Conservation (phyloP, 2,797 vertebrate genomes). For the Semotilus atromaculatus region DNA sequence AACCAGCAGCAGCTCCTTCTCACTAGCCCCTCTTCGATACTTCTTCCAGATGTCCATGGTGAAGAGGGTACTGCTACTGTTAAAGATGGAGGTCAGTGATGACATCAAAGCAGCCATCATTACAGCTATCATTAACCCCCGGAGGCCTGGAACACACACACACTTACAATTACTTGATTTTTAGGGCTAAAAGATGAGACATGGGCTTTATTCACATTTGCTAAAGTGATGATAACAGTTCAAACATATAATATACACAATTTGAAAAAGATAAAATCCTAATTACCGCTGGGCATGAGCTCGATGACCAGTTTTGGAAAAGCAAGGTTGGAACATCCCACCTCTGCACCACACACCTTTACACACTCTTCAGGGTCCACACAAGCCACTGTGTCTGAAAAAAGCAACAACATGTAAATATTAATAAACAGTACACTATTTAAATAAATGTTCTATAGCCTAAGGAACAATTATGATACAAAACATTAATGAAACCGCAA, state of each 20-base stretch:
- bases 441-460: not conserved
- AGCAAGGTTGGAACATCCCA: slow-evolving; percentile 93
- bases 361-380: slow-evolving; percentile 84
- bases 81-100: slow-evolving; percentile 91
- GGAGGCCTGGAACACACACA: slow-evolving; percentile 77
- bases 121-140: slow-evolving; percentile 90
- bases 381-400: slow-evolving; percentile 81
- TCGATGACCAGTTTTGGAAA: slow-evolving; percentile 91
- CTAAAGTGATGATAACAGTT: not conserved
- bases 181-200: not conserved
- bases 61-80: slow-evolving; percentile 92
- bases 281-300: slow-evolving; percentile 89
- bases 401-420: slow-evolving; percentile 1
- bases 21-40: slow-evolving; percentile 77
- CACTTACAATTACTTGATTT: not conserved
- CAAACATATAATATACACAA: not conserved
- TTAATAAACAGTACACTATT: not conserved
- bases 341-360: slow-evolving; percentile 83
- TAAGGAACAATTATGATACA: not conserved
- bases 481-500: not conserved
- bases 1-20: slow-evolving; percentile 88
- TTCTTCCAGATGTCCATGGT: slow-evolving; percentile 94
- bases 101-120: slow-evolving; percentile 95
- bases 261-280: not conserved
- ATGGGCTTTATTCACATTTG: not conserved